Evolutionary conservation across 2,797 vertebrate species (phyloP), one percentile per base, ranked within the genome.

Genomic region (Pagetopsis macropterus): DNA sequence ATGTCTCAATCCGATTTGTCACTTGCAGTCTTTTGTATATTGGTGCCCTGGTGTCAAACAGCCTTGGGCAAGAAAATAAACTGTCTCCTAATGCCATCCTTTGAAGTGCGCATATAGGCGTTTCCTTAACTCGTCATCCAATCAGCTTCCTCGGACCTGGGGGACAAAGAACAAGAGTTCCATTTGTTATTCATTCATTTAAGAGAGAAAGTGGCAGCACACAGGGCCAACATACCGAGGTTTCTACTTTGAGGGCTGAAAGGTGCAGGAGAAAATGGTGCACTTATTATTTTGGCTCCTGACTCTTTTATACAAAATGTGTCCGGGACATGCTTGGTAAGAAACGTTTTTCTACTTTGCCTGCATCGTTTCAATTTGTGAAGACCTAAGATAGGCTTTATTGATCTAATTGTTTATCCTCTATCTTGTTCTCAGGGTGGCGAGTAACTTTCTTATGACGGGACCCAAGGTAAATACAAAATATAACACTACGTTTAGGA

Each of bases 371-470:
- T 17, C 1, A 41, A 1, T 3, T 6, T 50, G 15, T 52, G 3
- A 19, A 6, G 7, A 37, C 2, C 3, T 3, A 9, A 46, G 1
- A 14, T 15, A 15, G 33, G 33, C 33, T 37, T 37, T 9, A 41
- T 1, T 66, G 12, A 50, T 58, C 15, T 61, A 15, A 46, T 33
- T 27, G 0, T 51, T 21, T 17, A 45, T 59, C 4, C 11, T 64
- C 15, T 23, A 4, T 72, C 6, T 87, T 78, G 71, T 85, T 88
- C 45, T 88, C 81, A 99, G 97, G 98, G 94, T 96, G 62, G 96
- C 96, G 72, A 97, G 96, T 84, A 99, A 98, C 91, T 94, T 99
- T 81, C 94, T 99, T 44, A 96, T 99, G 96, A 97, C 97, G 19
- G 97, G 98, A 88, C 95, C 97, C 21, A 98, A 98, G 96, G 98